Evolutionary conservation across 64 coral and sea anemone species (phyloP).

Genomic region (Astreopora myriophthalma): DNA sequence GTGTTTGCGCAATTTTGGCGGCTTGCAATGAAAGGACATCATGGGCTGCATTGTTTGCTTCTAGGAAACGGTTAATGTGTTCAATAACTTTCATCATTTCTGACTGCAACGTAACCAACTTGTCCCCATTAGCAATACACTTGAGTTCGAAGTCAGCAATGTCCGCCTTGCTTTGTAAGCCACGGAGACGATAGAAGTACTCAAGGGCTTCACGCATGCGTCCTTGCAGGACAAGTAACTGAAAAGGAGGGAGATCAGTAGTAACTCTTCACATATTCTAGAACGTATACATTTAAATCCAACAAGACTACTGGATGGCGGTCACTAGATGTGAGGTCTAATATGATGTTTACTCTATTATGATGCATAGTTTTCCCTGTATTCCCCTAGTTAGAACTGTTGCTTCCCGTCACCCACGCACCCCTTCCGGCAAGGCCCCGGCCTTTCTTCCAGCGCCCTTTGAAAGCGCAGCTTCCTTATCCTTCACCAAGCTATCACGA

Average conservation of each 20-base stretch:
- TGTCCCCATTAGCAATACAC: slow-evolving; percentile 83
- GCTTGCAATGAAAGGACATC: slow-evolving; percentile 83
- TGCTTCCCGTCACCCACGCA: too few relatives aligned
- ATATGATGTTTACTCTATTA: too few relatives aligned
- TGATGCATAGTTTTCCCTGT: too few relatives aligned
- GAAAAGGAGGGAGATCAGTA: slow-evolving; percentile 11
- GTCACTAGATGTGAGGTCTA: too few relatives aligned
- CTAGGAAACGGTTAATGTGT: slow-evolving; percentile 91
- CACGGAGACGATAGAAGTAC: slow-evolving; percentile 88
- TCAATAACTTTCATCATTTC: slow-evolving; percentile 92
- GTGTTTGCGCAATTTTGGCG: slow-evolving; percentile 67
- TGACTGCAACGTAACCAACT: slow-evolving; percentile 70
- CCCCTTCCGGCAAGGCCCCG: too few relatives aligned
- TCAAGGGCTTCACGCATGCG: slow-evolving; percentile 85
- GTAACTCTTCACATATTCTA: too few relatives aligned
- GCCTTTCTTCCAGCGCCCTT: too few relatives aligned
- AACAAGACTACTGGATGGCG: too few relatives aligned
- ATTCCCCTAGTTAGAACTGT: too few relatives aligned
- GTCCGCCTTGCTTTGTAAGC: slow-evolving; percentile 76
- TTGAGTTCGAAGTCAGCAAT: slow-evolving; percentile 82
- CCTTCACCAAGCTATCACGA: too few relatives aligned
- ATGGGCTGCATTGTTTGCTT: slow-evolving; percentile 89
- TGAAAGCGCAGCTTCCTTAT: too few relatives aligned
- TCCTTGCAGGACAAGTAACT: slow-evolving; percentile 78
- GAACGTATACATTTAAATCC: too few relatives aligned